These are phyloP conservation scores for Rhynchomys soricoides DNA, from an alignment of 2,113 vertebrate genomes.

Conservation along the genomic window DNA sequence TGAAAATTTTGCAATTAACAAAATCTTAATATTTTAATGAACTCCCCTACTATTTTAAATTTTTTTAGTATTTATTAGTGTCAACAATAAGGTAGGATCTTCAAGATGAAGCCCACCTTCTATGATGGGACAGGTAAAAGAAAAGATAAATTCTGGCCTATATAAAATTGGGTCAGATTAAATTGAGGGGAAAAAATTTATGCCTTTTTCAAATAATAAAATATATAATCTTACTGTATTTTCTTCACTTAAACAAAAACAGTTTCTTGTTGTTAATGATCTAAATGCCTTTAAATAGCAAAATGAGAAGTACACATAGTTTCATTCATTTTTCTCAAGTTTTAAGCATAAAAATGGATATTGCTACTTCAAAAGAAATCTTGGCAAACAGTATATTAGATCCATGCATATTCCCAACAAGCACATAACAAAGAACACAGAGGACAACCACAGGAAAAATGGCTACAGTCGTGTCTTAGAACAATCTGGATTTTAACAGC, in stretches of 20 bases:
- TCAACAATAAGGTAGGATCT: slow-evolving; percentile 31
- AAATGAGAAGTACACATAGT: background rate
- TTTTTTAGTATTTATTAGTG: slow-evolving; percentile 26
- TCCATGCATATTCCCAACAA: background rate
- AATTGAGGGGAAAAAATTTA: background rate
- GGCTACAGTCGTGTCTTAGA: too few species aligned
- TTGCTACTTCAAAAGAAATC: background rate
- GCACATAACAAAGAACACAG: background rate
- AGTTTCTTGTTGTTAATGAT: background rate
- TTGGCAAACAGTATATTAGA: background rate
- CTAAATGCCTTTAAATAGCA: background rate
- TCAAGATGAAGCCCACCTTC: background rate
- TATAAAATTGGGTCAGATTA: background rate
- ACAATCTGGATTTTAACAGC: background rate
- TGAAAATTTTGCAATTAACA: background rate
- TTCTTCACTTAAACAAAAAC: background rate
- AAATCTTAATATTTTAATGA: background rate
- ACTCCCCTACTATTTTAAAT: background rate
- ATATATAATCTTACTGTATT: background rate
- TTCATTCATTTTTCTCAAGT: background rate
- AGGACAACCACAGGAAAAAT: background rate
- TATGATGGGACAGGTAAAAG: background rate
- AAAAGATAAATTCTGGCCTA: background rate
- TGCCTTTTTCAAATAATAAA: background rate
- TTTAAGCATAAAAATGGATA: background rate